Evolutionary conservation across 2,888 invertebrate species (phyloP), one percentile per base, ranked within the genome.

Genomic region (Thera britannica): DNA sequence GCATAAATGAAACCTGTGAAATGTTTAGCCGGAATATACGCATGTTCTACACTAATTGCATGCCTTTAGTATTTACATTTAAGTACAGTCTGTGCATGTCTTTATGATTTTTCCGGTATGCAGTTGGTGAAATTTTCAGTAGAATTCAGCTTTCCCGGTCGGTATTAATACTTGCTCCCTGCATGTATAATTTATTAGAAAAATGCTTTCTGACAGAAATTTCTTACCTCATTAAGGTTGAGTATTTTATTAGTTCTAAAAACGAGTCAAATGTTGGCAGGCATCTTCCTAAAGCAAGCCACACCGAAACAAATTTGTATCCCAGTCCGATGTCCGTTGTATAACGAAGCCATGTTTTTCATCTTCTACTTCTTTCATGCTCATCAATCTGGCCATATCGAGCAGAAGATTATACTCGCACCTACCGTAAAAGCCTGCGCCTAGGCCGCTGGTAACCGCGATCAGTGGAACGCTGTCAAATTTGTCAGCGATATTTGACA

Each of bases 21-120:
- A 85, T 83, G 83, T 82, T 83, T 79, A 72, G 78, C 76, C 72
- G 73, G 75, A 77, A 77, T 76, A 81, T 78, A 82, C 79, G 83
- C 82, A 83, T 85, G 86, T 84, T 78, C 75, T 72, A 75, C 79
- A 83, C 83, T 86, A 86, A 87, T 87, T 85, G 81, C 81, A 79
- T 81, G 76, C 74, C 73, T 77, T 76, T 80, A 76, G 67, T 73
- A 78, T 77, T 80, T 76, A 76, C 75, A 77, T 74, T 68, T 62
- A 4, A 52, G 70, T 65, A 73, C 70, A 65, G 67, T 70, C 59
- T 70, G 73, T 72, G 73, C 70, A 68, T 70, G 75, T 72, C 72
- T 72, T 70, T 67, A 69, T 70, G 70, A 74, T 75, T 75, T 75
- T 75, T 74, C 75, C 69, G 74, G 75, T 68, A 72, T 75, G 73